Evolutionary conservation across 2,113 vertebrate genomes (phyloP), one percentile per base, ranked within the genome.

Genomic region (Notiomystis cincta): DNA sequence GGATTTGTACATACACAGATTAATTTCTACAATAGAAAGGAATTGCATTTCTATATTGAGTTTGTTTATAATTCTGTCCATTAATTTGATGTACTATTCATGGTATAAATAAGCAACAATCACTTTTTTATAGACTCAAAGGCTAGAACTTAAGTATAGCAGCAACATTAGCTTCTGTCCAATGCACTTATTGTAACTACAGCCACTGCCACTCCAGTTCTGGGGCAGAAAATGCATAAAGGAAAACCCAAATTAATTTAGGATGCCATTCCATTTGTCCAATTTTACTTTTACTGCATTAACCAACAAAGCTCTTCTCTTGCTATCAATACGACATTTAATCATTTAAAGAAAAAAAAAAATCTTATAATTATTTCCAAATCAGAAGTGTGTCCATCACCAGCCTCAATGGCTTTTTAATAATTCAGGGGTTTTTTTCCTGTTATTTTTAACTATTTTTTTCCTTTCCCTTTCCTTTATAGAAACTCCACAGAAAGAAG

Each of bases 111-210:
- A 95, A 93, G 57, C 54, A 84, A 85, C 54, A 77, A 85, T 62
- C 38, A 82, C 40, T 28, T 90, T 90, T 47, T 57, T 28, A 65
- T 5, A 77, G 51, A 70, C 30, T 92, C 18, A 56, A 88, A 65
- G 62, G 37, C 51, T 58, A 66, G 28, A 81, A 85, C 9, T 70
- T 79, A 76, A 70, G 27, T n/a, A 70, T 15, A 93, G 85, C 16
- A 90, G 85, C 87, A 96, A 91, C 79, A 93, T 85, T 92, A 95
- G 85, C 82, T 94, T 94, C 93, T 90, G 88, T 77, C 93, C 92
- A 92, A 54, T 92, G 91, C 78, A 87, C 83, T 78, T 69, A 76
- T 3, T 73, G 58, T 89, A 88, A 66, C 90, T 96, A 82, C 67
- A 96, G 93, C 54, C 84, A 90, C 84, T 88, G 88, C 60, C 56